A percentile compares a stretch with the other conserved stretches of the same genome.
phyloP scores from a whole-genome alignment of 2,113 vertebrate genomes.

The Paramormyrops kingsleyae region DNA sequence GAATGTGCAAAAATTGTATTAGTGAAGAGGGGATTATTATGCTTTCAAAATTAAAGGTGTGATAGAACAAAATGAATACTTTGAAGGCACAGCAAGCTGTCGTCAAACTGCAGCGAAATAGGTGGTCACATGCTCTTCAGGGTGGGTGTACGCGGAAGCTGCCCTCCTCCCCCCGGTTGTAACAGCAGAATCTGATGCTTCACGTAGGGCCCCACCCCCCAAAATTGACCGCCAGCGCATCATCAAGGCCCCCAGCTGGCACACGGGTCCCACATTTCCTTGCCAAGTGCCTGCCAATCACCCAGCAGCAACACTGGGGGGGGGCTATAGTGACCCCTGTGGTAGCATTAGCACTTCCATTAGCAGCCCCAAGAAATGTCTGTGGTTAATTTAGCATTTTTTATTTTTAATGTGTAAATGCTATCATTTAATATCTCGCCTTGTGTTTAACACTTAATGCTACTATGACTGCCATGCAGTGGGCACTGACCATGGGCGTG shows the following conservation, averaged over 20 bases:
- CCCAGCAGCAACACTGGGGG: background rate
- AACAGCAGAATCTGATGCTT: background rate
- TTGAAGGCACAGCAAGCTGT: background rate
- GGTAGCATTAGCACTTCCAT: background rate
- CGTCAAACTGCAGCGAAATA: background rate
- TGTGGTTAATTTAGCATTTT: background rate
- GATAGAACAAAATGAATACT: background rate
- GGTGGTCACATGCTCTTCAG: background rate
- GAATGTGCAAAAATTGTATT: background rate
- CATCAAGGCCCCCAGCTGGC: background rate
- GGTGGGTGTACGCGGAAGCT: background rate
- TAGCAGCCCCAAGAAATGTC: background rate
- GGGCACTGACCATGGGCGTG: background rate
- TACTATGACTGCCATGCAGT: background rate
- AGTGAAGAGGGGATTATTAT: background rate
- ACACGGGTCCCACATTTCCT: background rate
- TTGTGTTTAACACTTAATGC: background rate
- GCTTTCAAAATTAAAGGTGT: background rate
- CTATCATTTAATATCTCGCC: background rate
- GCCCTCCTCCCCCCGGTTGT: background rate
- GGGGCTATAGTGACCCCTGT: no score
- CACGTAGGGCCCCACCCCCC: background rate
- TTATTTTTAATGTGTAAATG: background rate
- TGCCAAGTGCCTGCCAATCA: background rate
- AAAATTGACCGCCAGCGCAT: background rate